Evolutionary conservation across 1,140 invertebrate species (phyloP), one percentile per base, ranked within the genome.

Genomic region (Drosophila funebris): DNA sequence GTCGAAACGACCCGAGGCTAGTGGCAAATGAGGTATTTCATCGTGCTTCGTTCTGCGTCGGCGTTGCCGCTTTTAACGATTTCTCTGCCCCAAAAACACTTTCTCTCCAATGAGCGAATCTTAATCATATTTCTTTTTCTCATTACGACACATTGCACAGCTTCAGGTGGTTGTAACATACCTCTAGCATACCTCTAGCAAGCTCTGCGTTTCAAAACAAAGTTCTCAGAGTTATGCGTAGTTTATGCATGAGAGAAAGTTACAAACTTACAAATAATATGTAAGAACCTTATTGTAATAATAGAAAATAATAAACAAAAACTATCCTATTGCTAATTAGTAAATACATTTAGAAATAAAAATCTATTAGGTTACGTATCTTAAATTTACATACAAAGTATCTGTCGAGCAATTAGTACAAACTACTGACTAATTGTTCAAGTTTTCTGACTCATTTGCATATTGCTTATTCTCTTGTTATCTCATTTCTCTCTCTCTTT

Each of bases 1-100:
- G 37, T 57, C 41, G 27, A 52, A 68, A 33, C 31, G 36, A 62
- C 43, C 54, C 63, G 46, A 71, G 31, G 60, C 52, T 37, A 54
- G 91, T 24, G 92, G 92, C 90, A 90, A 92, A 64, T n/a, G 14
- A 18, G 20, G 43, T 29, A 53, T 36, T 66, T 62, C n/a, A 41
- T 20, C n/a, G 29, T 44, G 8, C 7, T 18, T 57, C 41, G 64
- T 73, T 69, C 71, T 73, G 71, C 71, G 71, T 73, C 71, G 71
- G 71, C 66, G 71, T 73, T 64, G 52, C 54, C 29, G 66, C 54
- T 50, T 43, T 57, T 64, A 39, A 57, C 54, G 72, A 71, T 63
- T 75, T 63, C 56, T 64, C 67, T 57, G 8, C n/a, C 37, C 60
- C 9, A 27, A 58, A 66, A 71, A 27, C 37, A 61, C 64, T 68